These are phyloP conservation scores for Lithodes maja DNA, from an alignment of 2,888 invertebrate genomes.

Conservation along the genomic window DNA sequence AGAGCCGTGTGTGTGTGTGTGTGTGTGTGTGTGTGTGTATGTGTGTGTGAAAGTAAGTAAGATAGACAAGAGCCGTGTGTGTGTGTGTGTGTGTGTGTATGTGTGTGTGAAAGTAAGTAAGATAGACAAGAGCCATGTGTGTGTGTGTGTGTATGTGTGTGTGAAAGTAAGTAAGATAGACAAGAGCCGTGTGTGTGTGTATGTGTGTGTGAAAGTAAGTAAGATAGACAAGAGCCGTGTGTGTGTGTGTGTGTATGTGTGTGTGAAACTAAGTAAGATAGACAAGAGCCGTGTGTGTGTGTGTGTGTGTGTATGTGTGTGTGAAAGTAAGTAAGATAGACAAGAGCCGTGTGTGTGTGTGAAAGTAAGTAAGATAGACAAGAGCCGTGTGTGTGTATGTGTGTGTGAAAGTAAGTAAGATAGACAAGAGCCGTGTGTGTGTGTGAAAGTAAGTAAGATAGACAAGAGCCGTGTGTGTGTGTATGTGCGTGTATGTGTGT, in stretches of 20 bases:
- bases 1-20: neutral
- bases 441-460: neutral
- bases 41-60: neutral
- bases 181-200: neutral
- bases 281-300: no score
- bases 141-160: conserved; percentile 5
- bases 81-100: neutral
- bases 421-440: neutral
- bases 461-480: neutral
- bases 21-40: conserved; percentile 6
- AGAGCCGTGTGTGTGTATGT: no score
- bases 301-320: neutral
- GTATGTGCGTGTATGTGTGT: neutral
- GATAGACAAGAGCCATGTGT: neutral
- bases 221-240: neutral
- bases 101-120: neutral
- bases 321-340: neutral
- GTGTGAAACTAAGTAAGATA: no score
- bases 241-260: neutral
- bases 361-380: no score
- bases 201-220: conserved; percentile 7
- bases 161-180: neutral
- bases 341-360: conserved; percentile 7
- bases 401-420: neutral
- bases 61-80: neutral